These are phyloP conservation scores for Chaunax sp. DNA, from an alignment of 2,797 vertebrate species.

Conservation along the genomic window DNA sequence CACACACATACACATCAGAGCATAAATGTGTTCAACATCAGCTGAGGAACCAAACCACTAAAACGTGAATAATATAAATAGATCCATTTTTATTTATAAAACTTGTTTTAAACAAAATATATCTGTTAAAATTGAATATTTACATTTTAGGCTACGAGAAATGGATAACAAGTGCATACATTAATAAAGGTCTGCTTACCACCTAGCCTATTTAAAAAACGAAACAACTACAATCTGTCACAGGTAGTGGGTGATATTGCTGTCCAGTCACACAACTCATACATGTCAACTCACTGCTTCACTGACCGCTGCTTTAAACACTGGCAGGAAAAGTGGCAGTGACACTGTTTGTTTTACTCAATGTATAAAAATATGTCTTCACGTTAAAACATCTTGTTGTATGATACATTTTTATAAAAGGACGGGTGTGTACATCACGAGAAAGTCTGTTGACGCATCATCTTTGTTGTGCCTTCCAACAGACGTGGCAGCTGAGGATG, in stretches of 20 bases:
- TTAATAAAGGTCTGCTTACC: conserved; percentile 84
- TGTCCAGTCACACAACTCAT: conserved; percentile 65
- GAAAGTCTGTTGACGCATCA: conserved; percentile 62
- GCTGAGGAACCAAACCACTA: conserved; percentile 54
- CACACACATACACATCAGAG: background rate
- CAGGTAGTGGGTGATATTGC: conserved; percentile 77
- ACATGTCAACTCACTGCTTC: conserved; percentile 47
- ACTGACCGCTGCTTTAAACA: conserved; percentile 56
- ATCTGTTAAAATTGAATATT: conserved; percentile 89
- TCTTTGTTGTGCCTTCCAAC: conserved; percentile 49
- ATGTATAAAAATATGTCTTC: conserved; percentile 93
- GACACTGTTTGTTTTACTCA: conserved; percentile 72
- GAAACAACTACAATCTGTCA: conserved; percentile 80
- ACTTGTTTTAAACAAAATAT: conserved; percentile 89
- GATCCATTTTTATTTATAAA: conserved; percentile 89
- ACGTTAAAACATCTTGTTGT: conserved; percentile 73
- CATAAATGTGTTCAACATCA: background rate
- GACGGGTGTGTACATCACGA: conserved; percentile 42
- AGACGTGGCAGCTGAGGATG: conserved; percentile 59
- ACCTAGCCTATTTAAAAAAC: conserved; percentile 55
- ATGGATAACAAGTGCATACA: conserved; percentile 91
- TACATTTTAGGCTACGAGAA: conserved; percentile 85
- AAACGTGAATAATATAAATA: conserved; percentile 86
- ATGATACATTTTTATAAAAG: conserved; percentile 70
- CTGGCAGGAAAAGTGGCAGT: conserved; percentile 40